These are phyloP conservation scores for Pseudochirops cupreus DNA, from an alignment of 2,797 vertebrate genomes.

Conservation along the genomic window DNA sequence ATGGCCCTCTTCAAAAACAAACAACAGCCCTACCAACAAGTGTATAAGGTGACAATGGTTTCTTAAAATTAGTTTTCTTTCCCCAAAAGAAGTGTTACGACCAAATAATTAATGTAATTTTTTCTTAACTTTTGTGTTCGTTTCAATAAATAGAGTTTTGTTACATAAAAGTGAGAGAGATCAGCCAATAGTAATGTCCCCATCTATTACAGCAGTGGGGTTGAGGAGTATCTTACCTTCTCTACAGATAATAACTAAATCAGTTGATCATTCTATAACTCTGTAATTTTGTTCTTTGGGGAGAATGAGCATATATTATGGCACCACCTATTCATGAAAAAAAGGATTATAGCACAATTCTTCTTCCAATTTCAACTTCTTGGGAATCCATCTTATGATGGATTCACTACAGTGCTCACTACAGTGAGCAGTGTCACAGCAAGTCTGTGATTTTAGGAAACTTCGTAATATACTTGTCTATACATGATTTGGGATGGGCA, in stretches of 20 bases:
- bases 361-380: not conserved
- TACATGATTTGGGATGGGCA: slow-evolving; percentile 33
- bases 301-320: not conserved
- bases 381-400: not conserved
- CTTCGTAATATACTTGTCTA: slow-evolving; percentile 1
- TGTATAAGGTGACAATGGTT: not conserved
- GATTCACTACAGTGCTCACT: slow-evolving; percentile 1
- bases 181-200: not conserved
- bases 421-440: not conserved
- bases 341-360: not conserved
- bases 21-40: not conserved
- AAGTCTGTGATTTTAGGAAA: not conserved
- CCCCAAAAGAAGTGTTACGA: slow-evolving; percentile 19
- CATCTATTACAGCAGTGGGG: not conserved
- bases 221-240: slow-evolving; percentile 25
- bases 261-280: not conserved
- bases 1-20: too few relatives aligned
- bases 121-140: not conserved
- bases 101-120: not conserved
- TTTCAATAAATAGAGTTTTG: slow-evolving; percentile 17
- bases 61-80: not conserved
- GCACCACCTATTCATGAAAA: not conserved
- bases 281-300: not conserved
- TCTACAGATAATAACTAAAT: slow-evolving; percentile 6
- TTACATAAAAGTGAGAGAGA: not conserved